A percentile compares a stretch with the other conserved stretches of the same genome.
phyloP scores from a whole-genome alignment of 1,140 invertebrate genomes.

The Panagrolaimus sp. region DNA sequence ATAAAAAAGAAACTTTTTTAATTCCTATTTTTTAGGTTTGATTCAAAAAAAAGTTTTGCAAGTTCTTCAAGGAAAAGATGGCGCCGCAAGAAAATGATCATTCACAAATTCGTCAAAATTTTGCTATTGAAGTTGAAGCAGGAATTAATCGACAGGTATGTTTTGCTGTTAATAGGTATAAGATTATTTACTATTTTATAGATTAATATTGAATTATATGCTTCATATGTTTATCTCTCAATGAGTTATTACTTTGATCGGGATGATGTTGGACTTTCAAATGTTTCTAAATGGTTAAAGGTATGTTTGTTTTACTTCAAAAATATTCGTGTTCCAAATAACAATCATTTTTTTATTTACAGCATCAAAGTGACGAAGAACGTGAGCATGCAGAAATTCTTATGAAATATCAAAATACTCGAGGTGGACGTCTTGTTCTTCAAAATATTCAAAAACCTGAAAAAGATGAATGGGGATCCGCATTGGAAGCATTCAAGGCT shows the following conservation, averaged over 20 bases:
- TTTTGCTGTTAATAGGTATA: too few relatives aligned
- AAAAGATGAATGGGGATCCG: conserved; percentile 67
- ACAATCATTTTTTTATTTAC: too few relatives aligned
- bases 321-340: too few relatives aligned
- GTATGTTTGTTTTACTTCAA: too few relatives aligned
- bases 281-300: conserved; percentile 71
- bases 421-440: conserved; percentile 69
- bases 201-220: conserved; percentile 77
- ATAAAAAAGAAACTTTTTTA: too few relatives aligned
- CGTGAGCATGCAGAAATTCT: conserved; percentile 70
- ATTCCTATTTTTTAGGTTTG: too few relatives aligned
- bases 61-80: too few relatives aligned
- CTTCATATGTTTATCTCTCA: conserved; percentile 75
- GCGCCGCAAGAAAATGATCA: too few relatives aligned
- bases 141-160: conserved; percentile 72
- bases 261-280: conserved; percentile 72
- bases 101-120: conserved; percentile 69
- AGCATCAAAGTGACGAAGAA: conserved; percentile 71
- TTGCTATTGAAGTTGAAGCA: conserved; percentile 70
- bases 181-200: too few relatives aligned
- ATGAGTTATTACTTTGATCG: conserved; percentile 76
- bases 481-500: conserved; percentile 68
- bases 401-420: conserved; percentile 74
- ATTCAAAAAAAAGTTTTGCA: too few relatives aligned
- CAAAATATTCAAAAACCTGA: conserved; percentile 65